Evolutionary conservation across 2,888 invertebrate genomes (phyloP), one percentile per base, ranked within the genome.

Genomic region (Himalopsyche japonica): DNA sequence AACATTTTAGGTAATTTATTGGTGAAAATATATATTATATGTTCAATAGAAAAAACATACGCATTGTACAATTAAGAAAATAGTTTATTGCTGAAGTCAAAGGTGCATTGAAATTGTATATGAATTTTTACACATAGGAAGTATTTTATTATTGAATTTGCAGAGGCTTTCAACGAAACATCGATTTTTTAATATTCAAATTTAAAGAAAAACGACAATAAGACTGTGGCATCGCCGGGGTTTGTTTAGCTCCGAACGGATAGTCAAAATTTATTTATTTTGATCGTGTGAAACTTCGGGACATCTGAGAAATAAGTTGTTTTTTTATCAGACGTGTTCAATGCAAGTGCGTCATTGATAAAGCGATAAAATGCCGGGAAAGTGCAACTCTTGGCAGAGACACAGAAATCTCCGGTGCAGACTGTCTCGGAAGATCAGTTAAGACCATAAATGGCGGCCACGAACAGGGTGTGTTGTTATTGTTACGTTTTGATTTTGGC

Each of bases 391-490:
- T 70, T 70, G 70, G 70, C 70, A 70, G 27, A 70, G 70, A 27
- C 70, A 70, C 70, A 70, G 27, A 70, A 10, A 70, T 30, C 70
- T 70, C 27, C 70, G 70, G 27, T 70, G 70, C 70, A 10, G 70
- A 70, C 5, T 70, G 27, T 70, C 70, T 70, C 70, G 70, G 70
- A 70, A 70, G 70, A 70, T 70, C 70, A 70, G 70, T 70, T 70
- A 70, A 70, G 70, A 70, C 70, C 49, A 82, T 84, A 84, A 84
- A 84, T 84, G 84, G 84, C 84, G 84, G 34, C 27, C 77, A 80
- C 48, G 20, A 57, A 27, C 70, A 82, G 37, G 27, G 64, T 76
- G 49, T 80, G 70, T 79, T 84, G 76, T 84, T 82, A 79, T 79
- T 84, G 30, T 70, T 70, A 70, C 27, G 4, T 84, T 82, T 82